Percentiles rank a stretch among this genome's conserved stretches.
These are phyloP conservation scores for Stegophylla sp. DNA, from an alignment of 2,888 invertebrate genomes.

Conservation along the genomic window DNA sequence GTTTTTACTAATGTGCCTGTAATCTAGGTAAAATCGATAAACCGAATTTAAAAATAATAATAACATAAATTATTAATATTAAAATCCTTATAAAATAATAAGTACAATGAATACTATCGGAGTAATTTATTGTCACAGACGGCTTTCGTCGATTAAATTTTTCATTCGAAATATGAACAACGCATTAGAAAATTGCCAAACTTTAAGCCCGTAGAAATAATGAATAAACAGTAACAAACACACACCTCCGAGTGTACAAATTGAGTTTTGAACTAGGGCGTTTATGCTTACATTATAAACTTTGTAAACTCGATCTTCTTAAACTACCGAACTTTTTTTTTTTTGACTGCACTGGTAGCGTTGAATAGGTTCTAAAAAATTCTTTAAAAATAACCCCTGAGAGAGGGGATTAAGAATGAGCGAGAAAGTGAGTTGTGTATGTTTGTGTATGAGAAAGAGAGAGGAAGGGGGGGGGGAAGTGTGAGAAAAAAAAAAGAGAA, in stretches of 20 bases:
- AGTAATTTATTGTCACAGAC: not conserved
- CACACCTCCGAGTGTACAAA: not conserved
- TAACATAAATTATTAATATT: too few species aligned
- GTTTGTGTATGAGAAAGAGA: not conserved
- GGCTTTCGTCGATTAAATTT: not conserved
- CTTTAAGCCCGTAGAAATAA: slow-evolving; percentile 5
- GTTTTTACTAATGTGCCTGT: too few species aligned
- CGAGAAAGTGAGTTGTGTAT: too few species aligned
- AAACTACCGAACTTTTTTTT: slow-evolving; percentile 23
- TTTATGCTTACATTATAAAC: slow-evolving; percentile 33
- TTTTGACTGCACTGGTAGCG: not conserved
- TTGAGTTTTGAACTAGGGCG: slow-evolving; percentile 17
- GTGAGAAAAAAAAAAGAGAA: not conserved
- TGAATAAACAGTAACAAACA: not conserved
- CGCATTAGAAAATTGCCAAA: not conserved
- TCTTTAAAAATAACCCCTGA: not conserved
- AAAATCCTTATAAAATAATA: too few species aligned
- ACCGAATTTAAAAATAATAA: too few species aligned
- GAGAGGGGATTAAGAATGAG: too few species aligned
- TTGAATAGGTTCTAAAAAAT: not conserved
- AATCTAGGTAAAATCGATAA: too few species aligned
- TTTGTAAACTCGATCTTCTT: slow-evolving; percentile 14
- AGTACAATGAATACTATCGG: too few species aligned
- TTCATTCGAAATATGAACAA: not conserved
- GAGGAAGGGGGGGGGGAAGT: too few species aligned